Evolutionary conservation across 1,140 invertebrate species (phyloP).

Genomic region (Popillia japonica): DNA sequence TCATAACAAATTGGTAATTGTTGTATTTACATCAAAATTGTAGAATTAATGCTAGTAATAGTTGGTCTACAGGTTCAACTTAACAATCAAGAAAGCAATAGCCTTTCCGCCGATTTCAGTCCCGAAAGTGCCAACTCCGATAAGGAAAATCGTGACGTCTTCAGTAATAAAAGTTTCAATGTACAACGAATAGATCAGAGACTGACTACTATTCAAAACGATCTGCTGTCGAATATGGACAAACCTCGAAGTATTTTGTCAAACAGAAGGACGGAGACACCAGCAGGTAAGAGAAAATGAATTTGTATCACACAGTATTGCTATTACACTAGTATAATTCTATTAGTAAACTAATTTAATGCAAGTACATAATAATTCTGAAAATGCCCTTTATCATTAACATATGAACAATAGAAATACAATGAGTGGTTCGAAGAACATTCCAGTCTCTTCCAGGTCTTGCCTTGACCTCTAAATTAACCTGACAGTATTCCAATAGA

Average conservation of each 20-base stretch:
- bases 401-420: no score
- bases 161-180: neutral
- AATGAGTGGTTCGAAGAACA: no score
- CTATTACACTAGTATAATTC: no score
- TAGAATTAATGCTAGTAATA: neutral
- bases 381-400: no score
- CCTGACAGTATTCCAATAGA: no score
- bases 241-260: slow-evolving; percentile 57
- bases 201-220: slow-evolving; percentile 54
- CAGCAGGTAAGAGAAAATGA: slow-evolving; percentile 57
- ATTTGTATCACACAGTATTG: neutral
- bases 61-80: neutral
- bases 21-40: neutral
- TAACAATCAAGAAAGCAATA: slow-evolving; percentile 1
- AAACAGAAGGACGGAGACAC: slow-evolving; percentile 55
- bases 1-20: slow-evolving; percentile 56
- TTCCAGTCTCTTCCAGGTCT: no score
- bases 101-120: neutral
- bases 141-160: slow-evolving; percentile 25
- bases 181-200: slow-evolving; percentile 50
- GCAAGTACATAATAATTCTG: no score
- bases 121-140: slow-evolving; percentile 29
- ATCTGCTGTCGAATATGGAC: slow-evolving; percentile 52
- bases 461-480: no score
- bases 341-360: no score